Conservation (phyloP, 2,888 invertebrate species). For the Cephus spinipes region DNA sequence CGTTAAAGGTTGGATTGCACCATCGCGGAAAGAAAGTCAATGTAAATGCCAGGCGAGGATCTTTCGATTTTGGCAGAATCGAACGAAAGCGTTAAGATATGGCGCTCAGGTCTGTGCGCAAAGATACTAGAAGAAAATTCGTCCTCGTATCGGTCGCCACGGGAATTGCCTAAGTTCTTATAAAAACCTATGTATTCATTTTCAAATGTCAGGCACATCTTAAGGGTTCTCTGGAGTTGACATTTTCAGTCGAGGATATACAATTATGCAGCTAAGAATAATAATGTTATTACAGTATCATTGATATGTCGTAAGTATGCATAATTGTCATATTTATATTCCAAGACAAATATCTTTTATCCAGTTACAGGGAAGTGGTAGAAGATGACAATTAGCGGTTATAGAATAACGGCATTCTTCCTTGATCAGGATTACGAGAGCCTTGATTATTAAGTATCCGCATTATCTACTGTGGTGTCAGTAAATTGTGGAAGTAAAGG, state of each 20-base stretch:
- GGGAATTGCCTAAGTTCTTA: not conserved
- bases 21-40: constrained; percentile 9
- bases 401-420: not conserved
- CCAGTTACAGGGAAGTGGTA: not conserved
- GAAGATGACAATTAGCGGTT: not conserved
- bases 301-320: not conserved
- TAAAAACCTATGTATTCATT: not conserved
- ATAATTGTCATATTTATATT: not conserved
- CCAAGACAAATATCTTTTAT: not conserved
- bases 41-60: constrained; percentile 9
- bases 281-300: not conserved
- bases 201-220: not conserved
- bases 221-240: not conserved
- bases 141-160: not conserved
- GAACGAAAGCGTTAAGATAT: not conserved
- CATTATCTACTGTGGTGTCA: constrained; percentile 15
- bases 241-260: not conserved
- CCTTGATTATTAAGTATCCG: constrained; percentile 18
- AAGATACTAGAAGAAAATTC: no score
- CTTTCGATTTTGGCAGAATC: constrained; percentile 7
- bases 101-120: not conserved
- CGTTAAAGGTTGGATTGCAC: constrained; percentile 5
- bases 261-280: not conserved
- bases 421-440: constrained; percentile 1
- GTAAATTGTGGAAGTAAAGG: constrained; percentile 14